Percentiles rank a stretch among this genome's conserved stretches.
phyloP scores from a whole-genome alignment of 37 sponge, comb jelly and placozoan genomes.

The Spongia lamella region DNA sequence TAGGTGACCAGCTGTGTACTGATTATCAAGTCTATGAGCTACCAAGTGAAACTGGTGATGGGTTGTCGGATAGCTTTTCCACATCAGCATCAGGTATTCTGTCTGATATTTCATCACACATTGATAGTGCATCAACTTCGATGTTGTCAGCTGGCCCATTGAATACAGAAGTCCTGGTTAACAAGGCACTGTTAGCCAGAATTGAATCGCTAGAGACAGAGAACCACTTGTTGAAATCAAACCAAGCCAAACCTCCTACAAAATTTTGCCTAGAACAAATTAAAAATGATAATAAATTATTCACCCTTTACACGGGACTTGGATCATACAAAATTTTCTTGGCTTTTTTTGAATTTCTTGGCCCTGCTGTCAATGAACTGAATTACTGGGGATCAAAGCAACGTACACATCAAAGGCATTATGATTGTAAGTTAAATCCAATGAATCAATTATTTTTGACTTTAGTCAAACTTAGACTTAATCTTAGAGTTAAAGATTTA shows the following conservation, averaged over 20 bases:
- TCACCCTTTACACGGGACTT: conserved; percentile 45
- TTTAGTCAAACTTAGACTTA: conserved; percentile 29
- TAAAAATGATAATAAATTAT: conserved; percentile 33
- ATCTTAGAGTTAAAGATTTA: conserved; percentile 26
- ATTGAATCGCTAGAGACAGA: conserved; percentile 40
- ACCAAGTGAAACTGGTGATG: conserved; percentile 4
- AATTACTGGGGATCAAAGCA: conserved; percentile 54
- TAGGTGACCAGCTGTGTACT: conserved; percentile 18
- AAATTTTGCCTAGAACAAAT: conserved; percentile 32
- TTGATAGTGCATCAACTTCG: too few relatives aligned
- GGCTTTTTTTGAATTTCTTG: conserved; percentile 59
- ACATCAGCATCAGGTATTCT: neutral
- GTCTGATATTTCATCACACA: too few relatives aligned
- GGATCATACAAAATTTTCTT: conserved; percentile 35
- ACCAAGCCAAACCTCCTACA: neutral
- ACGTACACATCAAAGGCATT: conserved; percentile 3
- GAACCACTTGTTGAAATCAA: neutral
- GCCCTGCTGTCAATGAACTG: conserved; percentile 41
- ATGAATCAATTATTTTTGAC: conserved; percentile 37
- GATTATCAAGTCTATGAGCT: conserved; percentile 37
- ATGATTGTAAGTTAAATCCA: conserved; percentile 31
- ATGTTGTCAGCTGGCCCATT: too few relatives aligned
- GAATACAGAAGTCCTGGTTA: too few relatives aligned
- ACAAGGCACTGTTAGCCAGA: conserved; percentile 21
- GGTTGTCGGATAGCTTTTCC: too few relatives aligned